Evolutionary conservation across 2,797 vertebrate species (phyloP).

Genomic region (Erethizon dorsatum): DNA sequence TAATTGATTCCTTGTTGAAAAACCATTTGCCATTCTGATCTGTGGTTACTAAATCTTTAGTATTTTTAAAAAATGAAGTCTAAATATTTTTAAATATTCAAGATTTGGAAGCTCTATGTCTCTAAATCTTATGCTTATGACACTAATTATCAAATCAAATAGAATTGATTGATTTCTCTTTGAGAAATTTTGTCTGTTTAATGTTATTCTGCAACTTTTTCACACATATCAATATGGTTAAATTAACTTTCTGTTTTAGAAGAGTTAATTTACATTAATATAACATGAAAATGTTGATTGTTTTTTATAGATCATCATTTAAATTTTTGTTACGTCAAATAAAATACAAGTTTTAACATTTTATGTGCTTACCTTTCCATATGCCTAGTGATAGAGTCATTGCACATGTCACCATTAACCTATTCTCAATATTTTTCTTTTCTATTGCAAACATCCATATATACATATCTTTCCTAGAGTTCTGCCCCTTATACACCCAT

Average conservation of each 20-base stretch:
- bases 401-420: not conserved
- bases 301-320: not conserved
- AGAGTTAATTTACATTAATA: not conserved
- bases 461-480: slow-evolving; percentile 29
- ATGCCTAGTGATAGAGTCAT: not conserved
- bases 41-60: not conserved
- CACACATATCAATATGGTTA: not conserved
- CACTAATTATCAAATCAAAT: slow-evolving; percentile 6
- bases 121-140: not conserved
- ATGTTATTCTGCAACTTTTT: not conserved
- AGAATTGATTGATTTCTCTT: slow-evolving; percentile 19
- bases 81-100: slow-evolving; percentile 7
- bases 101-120: not conserved
- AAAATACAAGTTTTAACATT: not conserved
- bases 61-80: not conserved
- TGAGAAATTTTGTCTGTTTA: slow-evolving; percentile 5
- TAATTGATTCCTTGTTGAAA: slow-evolving; percentile 49
- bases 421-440: not conserved
- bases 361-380: not conserved
- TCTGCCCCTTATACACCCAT: rapidly evolving
- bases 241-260: not conserved
- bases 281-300: not conserved
- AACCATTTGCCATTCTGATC: not conserved
- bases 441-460: not conserved
- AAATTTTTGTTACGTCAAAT: not conserved